Conservation (phyloP, 2,888 invertebrate genomes). For the Smittia sp. region DNA sequence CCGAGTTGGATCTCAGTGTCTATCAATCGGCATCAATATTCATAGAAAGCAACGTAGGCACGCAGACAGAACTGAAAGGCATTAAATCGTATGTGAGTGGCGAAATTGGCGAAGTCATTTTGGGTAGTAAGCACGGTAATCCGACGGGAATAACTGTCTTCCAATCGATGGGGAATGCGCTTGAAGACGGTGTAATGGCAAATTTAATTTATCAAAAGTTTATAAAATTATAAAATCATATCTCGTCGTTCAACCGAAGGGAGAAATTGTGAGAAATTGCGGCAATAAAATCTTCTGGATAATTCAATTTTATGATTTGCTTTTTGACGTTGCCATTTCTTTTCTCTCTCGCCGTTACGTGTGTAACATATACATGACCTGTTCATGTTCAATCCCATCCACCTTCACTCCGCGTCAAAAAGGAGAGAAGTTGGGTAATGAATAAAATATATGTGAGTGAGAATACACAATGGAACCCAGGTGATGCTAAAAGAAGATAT, state of each 20-base stretch:
- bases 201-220: slow-evolving; percentile 38
- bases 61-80: slow-evolving; percentile 56
- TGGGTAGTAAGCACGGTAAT: slow-evolving; percentile 47
- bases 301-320: slow-evolving; percentile 38
- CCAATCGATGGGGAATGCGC: slow-evolving; percentile 63
- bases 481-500: too few species aligned
- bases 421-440: not conserved
- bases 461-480: slow-evolving; percentile 9
- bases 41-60: slow-evolving; percentile 58
- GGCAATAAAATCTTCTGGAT: slow-evolving; percentile 8
- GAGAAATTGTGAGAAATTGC: not conserved
- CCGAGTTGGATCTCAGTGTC: slow-evolving; percentile 57
- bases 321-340: slow-evolving; percentile 33
- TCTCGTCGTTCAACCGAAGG: not conserved
- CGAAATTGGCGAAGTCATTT: slow-evolving; percentile 59
- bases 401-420: not conserved
- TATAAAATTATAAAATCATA: slow-evolving; percentile 26
- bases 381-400: not conserved
- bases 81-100: slow-evolving; percentile 56
- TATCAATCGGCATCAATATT: slow-evolving; percentile 57
- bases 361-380: slow-evolving; percentile 25
- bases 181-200: slow-evolving; percentile 61
- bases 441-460: not conserved
- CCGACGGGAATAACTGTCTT: slow-evolving; percentile 56
- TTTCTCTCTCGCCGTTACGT: slow-evolving; percentile 17